phyloP scores from a whole-genome alignment of 2,888 invertebrate genomes.

The Eurois occulta region DNA sequence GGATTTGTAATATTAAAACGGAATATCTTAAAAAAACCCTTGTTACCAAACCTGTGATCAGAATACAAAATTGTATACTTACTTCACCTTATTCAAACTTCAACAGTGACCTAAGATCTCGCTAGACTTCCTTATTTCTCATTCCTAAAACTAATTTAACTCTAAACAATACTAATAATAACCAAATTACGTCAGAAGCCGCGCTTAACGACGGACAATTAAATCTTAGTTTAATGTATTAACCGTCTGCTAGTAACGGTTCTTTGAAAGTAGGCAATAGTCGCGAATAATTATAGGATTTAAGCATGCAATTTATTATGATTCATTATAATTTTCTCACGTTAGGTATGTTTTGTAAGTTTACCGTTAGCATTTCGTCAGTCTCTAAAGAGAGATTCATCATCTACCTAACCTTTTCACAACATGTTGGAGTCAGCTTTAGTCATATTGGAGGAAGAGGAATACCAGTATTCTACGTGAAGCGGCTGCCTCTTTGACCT shows the following conservation, averaged over 20 bases:
- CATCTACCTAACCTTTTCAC: background rate
- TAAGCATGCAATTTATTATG: slow-evolving; percentile 38
- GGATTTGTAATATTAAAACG: background rate
- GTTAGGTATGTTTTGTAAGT: slow-evolving; percentile 5
- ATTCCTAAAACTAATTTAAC: slow-evolving; percentile 31
- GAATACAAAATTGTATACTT: background rate
- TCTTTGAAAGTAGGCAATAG: slow-evolving; percentile 46
- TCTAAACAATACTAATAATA: slow-evolving; percentile 50
- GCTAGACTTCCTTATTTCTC: slow-evolving; percentile 38
- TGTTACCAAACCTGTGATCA: background rate
- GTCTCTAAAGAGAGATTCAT: background rate
- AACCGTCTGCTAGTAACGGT: slow-evolving; percentile 58
- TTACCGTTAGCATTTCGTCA: slow-evolving; percentile 21
- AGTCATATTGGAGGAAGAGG: no score
- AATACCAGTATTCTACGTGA: background rate
- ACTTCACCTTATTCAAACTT: background rate
- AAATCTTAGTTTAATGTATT: slow-evolving; percentile 52
- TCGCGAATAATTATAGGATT: slow-evolving; percentile 36
- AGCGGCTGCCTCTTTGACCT: background rate
- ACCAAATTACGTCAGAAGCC: slow-evolving; percentile 42
- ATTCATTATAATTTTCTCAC: slow-evolving; percentile 30
- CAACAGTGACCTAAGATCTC: slow-evolving; percentile 28
- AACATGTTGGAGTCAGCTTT: background rate
- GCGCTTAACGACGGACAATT: slow-evolving; percentile 57
- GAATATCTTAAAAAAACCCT: background rate